Evolutionary conservation across 1,140 invertebrate species (phyloP).

Genomic region (Danaus plexippus): DNA sequence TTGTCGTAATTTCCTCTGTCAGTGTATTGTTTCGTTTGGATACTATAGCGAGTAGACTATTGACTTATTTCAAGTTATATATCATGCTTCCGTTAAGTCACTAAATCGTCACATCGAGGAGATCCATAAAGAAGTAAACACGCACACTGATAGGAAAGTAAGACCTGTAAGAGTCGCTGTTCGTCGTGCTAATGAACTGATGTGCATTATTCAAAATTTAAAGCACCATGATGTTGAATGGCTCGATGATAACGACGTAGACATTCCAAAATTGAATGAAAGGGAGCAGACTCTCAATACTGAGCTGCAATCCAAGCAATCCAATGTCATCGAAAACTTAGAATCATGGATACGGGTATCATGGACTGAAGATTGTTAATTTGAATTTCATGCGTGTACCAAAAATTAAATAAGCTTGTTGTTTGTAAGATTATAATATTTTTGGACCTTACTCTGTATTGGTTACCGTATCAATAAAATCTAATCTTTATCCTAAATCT

Average conservation of each 20-base stretch:
- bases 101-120: slow-evolving; percentile 21
- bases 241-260: slow-evolving; percentile 28
- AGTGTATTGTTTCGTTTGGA: no score
- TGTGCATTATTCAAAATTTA: slow-evolving; percentile 39
- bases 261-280: slow-evolving; percentile 29
- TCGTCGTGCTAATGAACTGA: slow-evolving; percentile 30
- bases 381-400: slow-evolving; percentile 25
- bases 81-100: slow-evolving; percentile 16
- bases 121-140: slow-evolving; percentile 34
- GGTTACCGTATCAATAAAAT: no score
- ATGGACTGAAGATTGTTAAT: slow-evolving; percentile 35
- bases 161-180: slow-evolving; percentile 30
- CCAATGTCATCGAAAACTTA: slow-evolving; percentile 35
- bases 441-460: slow-evolving; percentile 27
- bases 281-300: slow-evolving; percentile 30
- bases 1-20: no score
- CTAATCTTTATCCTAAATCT: slow-evolving; percentile 17
- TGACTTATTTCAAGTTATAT: no score
- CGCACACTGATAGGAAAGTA: slow-evolving; percentile 25
- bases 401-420: slow-evolving; percentile 25
- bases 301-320: slow-evolving; percentile 23
- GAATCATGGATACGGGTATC: slow-evolving; percentile 36
- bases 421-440: slow-evolving; percentile 16
- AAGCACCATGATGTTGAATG: slow-evolving; percentile 34
- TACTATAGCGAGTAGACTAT: no score